Base-by-base conservation (phyloP, 2,888 invertebrate genomes). In the Mermis nigrescens region DNA sequence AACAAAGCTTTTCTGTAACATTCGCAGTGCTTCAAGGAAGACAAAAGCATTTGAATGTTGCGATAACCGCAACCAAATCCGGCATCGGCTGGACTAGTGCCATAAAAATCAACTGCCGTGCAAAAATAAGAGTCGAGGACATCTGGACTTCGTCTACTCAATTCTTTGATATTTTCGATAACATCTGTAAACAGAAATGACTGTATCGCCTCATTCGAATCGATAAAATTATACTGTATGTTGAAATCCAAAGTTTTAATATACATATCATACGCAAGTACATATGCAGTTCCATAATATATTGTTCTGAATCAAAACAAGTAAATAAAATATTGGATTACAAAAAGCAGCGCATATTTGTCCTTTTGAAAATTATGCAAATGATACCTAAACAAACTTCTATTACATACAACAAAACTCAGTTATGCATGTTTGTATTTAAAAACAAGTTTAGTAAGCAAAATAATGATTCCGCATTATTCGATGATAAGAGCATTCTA, bases 41-140 rank as follows among this genome's bases (percentile, higher is more conserved):
- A 87, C n/a, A 89, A 78, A 67, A 89, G 76, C 88, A 89, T 89
- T 74, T 89, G 89, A 75, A 86, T 82, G 75, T 89, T 88, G 68
- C 89, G 78, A 72, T 88, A 89, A 0, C 90, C 90, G 70, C 90
- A 90, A 1, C 89, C 89, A 87, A 88, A 90, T 7, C 89, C 89
- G 66, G 83, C 80, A 74, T 89, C 89, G 0, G 86, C 88, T 69
- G 86, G 86, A 0, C 86, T 85, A 48, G 85, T 84, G 1, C 85
- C 85, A 72, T 85, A 88, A 75, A 88, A 87, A 73, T 87, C 86
- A 48, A 85, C 83, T 0, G 82, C 82, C 28, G 83, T 83, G 73
- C 86, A 86, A 63, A 86, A 77, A 72, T 83, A 81, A 0, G 83
- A 83, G 69, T 81, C 79, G 57, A 79, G 77, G 60, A 85, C 82